These are phyloP conservation scores for Helobdella robusta DNA, from an alignment of 2,888 invertebrate genomes.

Conservation along the genomic window DNA sequence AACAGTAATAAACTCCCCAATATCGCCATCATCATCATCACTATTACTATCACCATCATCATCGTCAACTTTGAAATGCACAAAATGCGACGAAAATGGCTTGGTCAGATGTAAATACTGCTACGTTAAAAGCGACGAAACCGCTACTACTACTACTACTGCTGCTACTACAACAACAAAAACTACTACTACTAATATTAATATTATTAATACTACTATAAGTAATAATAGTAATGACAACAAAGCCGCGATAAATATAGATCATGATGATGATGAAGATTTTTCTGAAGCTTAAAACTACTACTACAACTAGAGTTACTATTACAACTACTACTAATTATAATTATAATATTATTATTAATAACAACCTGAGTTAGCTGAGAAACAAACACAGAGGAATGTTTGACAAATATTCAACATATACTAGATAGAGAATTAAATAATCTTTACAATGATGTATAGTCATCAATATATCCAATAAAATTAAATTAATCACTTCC, in stretches of 20 bases:
- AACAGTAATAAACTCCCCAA: conserved; percentile 46
- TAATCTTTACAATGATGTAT: no score
- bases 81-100: conserved; percentile 78
- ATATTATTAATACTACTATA: not conserved
- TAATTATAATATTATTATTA: not conserved
- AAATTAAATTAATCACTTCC: no score
- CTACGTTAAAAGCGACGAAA: conserved; percentile 33
- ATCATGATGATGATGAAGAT: no score
- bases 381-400: no score
- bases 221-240: not conserved
- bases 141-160: not conserved
- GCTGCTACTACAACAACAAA: no score
- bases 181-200: no score
- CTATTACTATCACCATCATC: conserved; percentile 81
- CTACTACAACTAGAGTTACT: not conserved
- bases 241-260: not conserved
- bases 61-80: conserved; percentile 64
- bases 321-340: not conserved
- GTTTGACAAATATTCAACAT: no score
- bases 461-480: no score
- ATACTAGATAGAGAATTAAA: no score
- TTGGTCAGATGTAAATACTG: conserved; percentile 79
- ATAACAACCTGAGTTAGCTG: no score
- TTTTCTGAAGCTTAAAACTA: not conserved
- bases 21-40: conserved; percentile 50